Base-by-base conservation (phyloP, 2,113 vertebrate species). In the Myiopsitta monachus region DNA sequence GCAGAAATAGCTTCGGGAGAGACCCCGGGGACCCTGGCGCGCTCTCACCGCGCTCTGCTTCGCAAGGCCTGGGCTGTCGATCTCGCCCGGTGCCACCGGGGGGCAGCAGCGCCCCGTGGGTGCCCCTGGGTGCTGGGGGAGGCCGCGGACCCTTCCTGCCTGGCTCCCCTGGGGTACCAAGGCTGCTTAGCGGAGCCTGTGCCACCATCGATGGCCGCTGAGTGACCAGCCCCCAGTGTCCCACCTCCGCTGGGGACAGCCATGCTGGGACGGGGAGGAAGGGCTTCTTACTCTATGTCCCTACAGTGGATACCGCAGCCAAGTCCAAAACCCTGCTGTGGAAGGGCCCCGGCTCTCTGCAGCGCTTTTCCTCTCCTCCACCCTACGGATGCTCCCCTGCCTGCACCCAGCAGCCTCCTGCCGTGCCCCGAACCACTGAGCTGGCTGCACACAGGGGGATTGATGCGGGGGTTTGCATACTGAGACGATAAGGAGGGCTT, bases 71-170 rank as follows among this genome's bases (percentile, higher is more conserved):
- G 64, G 18, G 38, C 83, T 30, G 38, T 24, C 69, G 4, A 16
- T 57, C 61, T 24, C 28, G 1, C 9, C 21, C 64, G 0, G 30
- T 4, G 81, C 76, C 96, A 82, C 62, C 44, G 26, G 95, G 23
- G 21, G 95, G 94, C 96, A 96, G 90, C 96, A 95, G 90, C 73
- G 30, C 54, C 73, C 72, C 36, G 36, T 7, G 78, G 67, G 39
- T 62, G 36, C 3, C 41, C 47, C 27, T 10, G 43, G 26, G 67
- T 38, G 62, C 17, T 52, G 8, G 26, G 7, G 36, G 33, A 26
- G 26, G 9, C 43, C 27, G 59, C 28, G 21, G 14, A 11, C 10
- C 44, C 41, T 59, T 62, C 75, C 78, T 57, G 21, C 3, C 86
- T 10, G 83, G 10, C 39, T 47, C 62, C 21, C 4, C 3, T 81